Evolutionary conservation across 2,797 vertebrate species (phyloP).

Genomic region (Acrossocheilus wenchowensis): DNA sequence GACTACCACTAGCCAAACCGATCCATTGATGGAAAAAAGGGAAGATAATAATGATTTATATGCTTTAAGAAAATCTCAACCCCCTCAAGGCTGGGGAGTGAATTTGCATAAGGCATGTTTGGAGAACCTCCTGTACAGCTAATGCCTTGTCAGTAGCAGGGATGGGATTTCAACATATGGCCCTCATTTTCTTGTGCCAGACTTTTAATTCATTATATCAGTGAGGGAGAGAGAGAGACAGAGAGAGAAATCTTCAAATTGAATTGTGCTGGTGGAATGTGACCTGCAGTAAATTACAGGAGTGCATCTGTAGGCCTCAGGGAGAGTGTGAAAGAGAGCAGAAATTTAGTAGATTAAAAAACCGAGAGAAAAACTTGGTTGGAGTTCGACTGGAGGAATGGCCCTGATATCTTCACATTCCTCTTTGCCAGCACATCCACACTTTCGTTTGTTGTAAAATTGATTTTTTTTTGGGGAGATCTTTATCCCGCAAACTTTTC

Average conservation of each 20-base stretch:
- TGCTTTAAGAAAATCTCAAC: slow-evolving; percentile 51
- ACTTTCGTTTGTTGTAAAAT: slow-evolving; percentile 36
- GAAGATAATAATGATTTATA: slow-evolving; percentile 62
- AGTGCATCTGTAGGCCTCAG: slow-evolving; percentile 58
- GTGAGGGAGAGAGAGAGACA: slow-evolving; percentile 53
- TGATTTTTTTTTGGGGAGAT: neutral
- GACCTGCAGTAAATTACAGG: slow-evolving; percentile 66
- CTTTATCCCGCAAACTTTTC: slow-evolving; percentile 42
- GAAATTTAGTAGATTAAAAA: slow-evolving; percentile 56
- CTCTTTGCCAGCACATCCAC: slow-evolving; percentile 22
- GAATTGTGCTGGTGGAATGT: slow-evolving; percentile 70
- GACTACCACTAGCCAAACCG: slow-evolving; percentile 43
- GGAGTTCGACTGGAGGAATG: slow-evolving; percentile 49
- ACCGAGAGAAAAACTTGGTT: slow-evolving; percentile 53
- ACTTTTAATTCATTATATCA: slow-evolving; percentile 72
- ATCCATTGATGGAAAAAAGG: slow-evolving; percentile 35
- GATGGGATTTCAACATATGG: slow-evolving; percentile 74
- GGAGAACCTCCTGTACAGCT: slow-evolving; percentile 65
- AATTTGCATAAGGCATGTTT: slow-evolving; percentile 71
- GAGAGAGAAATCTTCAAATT: slow-evolving; percentile 64
- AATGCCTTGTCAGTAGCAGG: slow-evolving; percentile 68
- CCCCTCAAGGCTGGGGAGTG: slow-evolving; percentile 51
- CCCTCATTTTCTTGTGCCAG: slow-evolving; percentile 70
- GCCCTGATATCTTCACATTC: slow-evolving; percentile 52
- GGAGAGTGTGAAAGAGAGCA: slow-evolving; percentile 60